A percentile compares a stretch with the other conserved stretches of the same genome.
phyloP scores from a whole-genome alignment of 2,888 invertebrate genomes.

The Andrena flavipes region DNA sequence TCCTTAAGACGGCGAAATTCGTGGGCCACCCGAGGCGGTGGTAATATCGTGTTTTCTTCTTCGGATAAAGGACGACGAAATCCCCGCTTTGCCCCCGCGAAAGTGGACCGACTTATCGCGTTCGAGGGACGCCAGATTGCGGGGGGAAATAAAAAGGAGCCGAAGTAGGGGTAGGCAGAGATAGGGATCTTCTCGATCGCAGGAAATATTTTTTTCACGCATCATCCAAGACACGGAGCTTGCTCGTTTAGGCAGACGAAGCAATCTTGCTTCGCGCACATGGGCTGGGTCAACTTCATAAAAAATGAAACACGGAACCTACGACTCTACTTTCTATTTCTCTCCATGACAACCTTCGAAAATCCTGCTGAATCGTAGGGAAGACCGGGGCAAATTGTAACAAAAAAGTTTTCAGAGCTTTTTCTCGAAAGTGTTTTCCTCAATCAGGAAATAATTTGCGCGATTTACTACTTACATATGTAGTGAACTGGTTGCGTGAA shows the following conservation, averaged over 20 bases:
- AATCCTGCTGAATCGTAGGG: no score
- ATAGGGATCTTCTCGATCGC: slow-evolving; percentile 3
- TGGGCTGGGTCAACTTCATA: background rate
- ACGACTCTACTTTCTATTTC: no score
- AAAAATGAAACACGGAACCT: no score
- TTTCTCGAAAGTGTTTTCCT: no score
- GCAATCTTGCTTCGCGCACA: slow-evolving; percentile 7
- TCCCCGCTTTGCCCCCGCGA: slow-evolving; percentile 54
- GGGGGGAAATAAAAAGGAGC: slow-evolving; percentile 39
- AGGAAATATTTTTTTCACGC: slow-evolving; percentile 50
- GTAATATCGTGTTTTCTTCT: slow-evolving; percentile 67
- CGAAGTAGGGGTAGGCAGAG: background rate
- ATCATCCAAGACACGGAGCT: background rate
- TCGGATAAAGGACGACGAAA: slow-evolving; percentile 45
- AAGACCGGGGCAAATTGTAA: no score
- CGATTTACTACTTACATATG: no score
- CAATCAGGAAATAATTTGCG: no score
- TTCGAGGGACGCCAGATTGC: slow-evolving; percentile 55
- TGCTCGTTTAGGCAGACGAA: slow-evolving; percentile 20
- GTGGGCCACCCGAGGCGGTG: slow-evolving; percentile 28
- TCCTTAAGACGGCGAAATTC: slow-evolving; percentile 61
- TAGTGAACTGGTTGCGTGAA: no score
- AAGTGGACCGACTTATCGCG: slow-evolving; percentile 69
- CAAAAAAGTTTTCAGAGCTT: no score
- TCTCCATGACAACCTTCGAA: no score